These are phyloP conservation scores for Chelon auratus DNA, from an alignment of 2,797 vertebrate genomes.

Conservation along the genomic window DNA sequence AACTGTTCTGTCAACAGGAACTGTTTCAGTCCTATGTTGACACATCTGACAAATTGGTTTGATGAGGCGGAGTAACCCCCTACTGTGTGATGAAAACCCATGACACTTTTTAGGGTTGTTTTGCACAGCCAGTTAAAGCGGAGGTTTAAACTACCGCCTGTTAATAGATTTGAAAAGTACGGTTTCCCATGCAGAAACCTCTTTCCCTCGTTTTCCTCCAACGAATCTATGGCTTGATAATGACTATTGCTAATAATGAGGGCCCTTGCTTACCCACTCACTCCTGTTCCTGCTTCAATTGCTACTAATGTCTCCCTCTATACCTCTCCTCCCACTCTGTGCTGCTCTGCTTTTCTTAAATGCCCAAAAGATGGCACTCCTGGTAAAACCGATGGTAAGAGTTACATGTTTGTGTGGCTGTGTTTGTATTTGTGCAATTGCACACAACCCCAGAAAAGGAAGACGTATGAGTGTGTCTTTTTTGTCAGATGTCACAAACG, in stretches of 20 bases:
- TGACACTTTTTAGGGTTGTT: slow-evolving; percentile 15
- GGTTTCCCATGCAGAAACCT: slow-evolving; percentile 5
- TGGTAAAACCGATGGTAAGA: slow-evolving; percentile 98
- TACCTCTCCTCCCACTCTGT: slow-evolving; percentile 80
- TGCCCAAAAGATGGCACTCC: slow-evolving; percentile 96
- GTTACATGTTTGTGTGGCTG: slow-evolving; percentile 33
- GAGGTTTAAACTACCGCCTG: not conserved
- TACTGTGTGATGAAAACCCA: not conserved
- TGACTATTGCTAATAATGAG: slow-evolving; percentile 41
- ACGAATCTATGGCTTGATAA: slow-evolving; percentile 17
- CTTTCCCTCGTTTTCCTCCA: slow-evolving; percentile 5
- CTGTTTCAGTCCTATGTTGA: slow-evolving; percentile 25
- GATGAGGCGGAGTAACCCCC: slow-evolving; percentile 13
- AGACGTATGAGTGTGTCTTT: slow-evolving; percentile 37
- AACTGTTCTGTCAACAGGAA: slow-evolving; percentile 64
- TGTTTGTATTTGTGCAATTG: slow-evolving; percentile 42
- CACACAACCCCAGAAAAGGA: slow-evolving; percentile 15
- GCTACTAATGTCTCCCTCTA: slow-evolving; percentile 77
- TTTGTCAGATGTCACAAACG: slow-evolving; percentile 46
- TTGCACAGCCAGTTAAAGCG: slow-evolving; percentile 1
- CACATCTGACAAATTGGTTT: slow-evolving; percentile 31
- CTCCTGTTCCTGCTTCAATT: slow-evolving; percentile 54
- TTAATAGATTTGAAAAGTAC: slow-evolving; percentile 1
- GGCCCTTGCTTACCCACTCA: slow-evolving; percentile 33
- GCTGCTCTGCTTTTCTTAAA: slow-evolving; percentile 90